Conservation (phyloP, 1,140 invertebrate species). For the Drosophila micromelanica region DNA sequence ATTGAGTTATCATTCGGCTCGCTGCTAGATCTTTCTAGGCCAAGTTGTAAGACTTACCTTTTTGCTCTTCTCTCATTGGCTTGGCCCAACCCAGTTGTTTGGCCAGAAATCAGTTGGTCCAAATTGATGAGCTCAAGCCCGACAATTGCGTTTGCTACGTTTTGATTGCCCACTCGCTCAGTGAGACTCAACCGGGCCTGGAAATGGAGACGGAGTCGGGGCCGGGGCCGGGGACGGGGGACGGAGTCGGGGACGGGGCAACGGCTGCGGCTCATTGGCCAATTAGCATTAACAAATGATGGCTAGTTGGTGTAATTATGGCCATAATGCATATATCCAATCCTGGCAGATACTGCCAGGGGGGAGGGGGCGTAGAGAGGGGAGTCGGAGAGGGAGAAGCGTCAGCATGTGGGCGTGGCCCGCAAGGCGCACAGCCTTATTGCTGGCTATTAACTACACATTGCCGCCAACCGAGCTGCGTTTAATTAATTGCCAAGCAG, state of each 20-base stretch:
- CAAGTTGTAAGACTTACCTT: neutral
- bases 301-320: conserved; percentile 82
- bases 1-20: no score
- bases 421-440: conserved; percentile 24
- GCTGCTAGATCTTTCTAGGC: neutral
- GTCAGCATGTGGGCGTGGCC: conserved; percentile 53
- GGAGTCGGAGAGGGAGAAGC: conserved; percentile 35
- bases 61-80: neutral
- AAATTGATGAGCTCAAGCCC: conserved; percentile 46
- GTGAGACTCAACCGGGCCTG: neutral
- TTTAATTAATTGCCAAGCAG: conserved; percentile 55
- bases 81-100: conserved; percentile 13
- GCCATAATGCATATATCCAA: conserved; percentile 76
- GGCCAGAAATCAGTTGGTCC: conserved; percentile 20
- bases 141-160: conserved; percentile 39
- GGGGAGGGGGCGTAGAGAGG: neutral
- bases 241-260: neutral
- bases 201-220: no score
- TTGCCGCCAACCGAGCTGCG: neutral
- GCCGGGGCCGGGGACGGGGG: no score
- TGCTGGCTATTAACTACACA: conserved; percentile 34
- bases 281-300: conserved; percentile 83
- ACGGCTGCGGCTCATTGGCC: conserved; percentile 67
- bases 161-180: conserved; percentile 27
- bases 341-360: conserved; percentile 5